Percentiles rank a stretch among this genome's conserved stretches.
phyloP scores from a whole-genome alignment of 1,140 invertebrate species.

The Drosophila baimaii region DNA sequence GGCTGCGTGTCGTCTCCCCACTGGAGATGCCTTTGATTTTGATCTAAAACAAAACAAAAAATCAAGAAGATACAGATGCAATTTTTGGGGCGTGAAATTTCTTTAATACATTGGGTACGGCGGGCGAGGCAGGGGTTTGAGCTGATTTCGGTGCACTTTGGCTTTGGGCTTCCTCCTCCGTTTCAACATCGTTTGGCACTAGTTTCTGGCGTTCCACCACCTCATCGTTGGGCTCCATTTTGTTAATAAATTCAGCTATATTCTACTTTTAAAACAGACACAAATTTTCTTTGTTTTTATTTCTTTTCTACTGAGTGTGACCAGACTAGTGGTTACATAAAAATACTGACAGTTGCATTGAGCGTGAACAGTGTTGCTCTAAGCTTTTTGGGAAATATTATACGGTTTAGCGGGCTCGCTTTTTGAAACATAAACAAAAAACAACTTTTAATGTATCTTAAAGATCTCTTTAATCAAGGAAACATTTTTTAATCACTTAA shows the following conservation, averaged over 20 bases:
- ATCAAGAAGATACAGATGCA: neutral
- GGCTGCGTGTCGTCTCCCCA: constrained; percentile 80
- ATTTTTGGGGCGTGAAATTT: neutral
- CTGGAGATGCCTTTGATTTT: constrained; percentile 81
- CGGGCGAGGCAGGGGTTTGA: constrained; percentile 77
- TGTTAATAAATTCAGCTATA: constrained; percentile 10
- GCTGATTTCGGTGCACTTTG: constrained; percentile 73
- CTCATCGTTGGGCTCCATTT: constrained; percentile 83
- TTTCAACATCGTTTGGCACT: constrained; percentile 79
- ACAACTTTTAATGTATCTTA: neutral
- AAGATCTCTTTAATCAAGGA: constrained; percentile 30
- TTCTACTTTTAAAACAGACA: constrained; percentile 20
- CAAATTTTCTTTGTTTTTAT: constrained; percentile 63
- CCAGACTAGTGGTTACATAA: neutral
- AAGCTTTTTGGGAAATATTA: neutral
- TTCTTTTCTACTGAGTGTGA: constrained; percentile 21
- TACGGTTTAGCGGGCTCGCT: neutral
- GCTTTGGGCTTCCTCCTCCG: constrained; percentile 77
- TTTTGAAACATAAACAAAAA: neutral
- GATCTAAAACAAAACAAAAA: constrained; percentile 46
- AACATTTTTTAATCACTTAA: neutral
- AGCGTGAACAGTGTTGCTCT: constrained; percentile 9
- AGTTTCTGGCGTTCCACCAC: constrained; percentile 82
- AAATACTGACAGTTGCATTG: neutral
- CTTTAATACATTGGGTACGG: constrained; percentile 81